Evolutionary conservation across 2,113 vertebrate species (phyloP), one percentile per base, ranked within the genome.

Genomic region (Mastomys coucha): DNA sequence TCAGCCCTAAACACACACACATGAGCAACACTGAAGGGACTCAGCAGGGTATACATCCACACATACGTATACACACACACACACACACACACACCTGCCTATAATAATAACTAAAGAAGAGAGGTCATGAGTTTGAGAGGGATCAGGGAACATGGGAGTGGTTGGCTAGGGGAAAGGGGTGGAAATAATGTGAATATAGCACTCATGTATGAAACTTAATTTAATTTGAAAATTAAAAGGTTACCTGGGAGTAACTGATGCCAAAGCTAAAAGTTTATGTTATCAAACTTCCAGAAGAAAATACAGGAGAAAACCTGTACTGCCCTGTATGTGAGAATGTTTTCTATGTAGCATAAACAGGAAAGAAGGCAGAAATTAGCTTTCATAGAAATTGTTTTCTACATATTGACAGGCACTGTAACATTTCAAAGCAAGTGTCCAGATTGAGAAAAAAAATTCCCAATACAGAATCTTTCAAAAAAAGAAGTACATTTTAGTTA

Each of bases 211-310:
- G 20, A 60, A 60, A 60, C 36, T 60, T 22, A 26, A 9, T 17
- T 91, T 73, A 58, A 73, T 17, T 93, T 33, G 58, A 33, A 87
- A 92, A 2, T 2, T 39, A 33, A 49, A 67, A 92, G n/a, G 20
- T 84, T 92, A 49, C 67, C n/a, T 92, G 39, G 42, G 80, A 88
- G 88, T 80, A 5, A 78, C 19, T 80, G 26, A 45, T 20, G 49
- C 31, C 49, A 92, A 77, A 65, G 53, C 9, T 65, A 81, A 92
- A 94, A 78, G 1, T 24, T 49, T 49, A 28, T 12, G 28, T 67
- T 89, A 75, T 67, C 86, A 75, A 96, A 75, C 56, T 69, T 58
- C 5, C 36, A 89, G 17, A 69, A 84, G 72, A 86, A 93, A 89
- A 82, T 49, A 56, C 5, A 84, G 28, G 5, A 91, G 42, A 94